A percentile compares a stretch with the other conserved stretches of the same genome.
Conservation (phyloP, 2,888 invertebrate species). For the Hypomecis atomaria region DNA sequence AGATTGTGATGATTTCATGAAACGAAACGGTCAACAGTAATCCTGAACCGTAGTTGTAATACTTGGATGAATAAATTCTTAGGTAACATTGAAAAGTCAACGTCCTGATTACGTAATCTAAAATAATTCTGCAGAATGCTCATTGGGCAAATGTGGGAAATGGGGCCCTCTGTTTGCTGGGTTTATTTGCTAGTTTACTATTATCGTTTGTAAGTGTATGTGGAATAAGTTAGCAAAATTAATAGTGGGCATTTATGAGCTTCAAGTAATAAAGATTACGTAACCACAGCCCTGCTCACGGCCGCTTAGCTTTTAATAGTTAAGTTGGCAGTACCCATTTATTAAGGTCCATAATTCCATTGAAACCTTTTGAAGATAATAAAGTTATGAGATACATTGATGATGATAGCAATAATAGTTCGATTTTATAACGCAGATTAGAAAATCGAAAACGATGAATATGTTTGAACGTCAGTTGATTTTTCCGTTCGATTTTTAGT, state of each 20-base stretch:
- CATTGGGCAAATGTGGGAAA: conserved; percentile 23
- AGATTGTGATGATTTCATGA: conserved; percentile 53
- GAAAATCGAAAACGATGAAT: conserved; percentile 1
- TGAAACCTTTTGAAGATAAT: conserved; percentile 33
- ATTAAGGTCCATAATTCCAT: conserved; percentile 32
- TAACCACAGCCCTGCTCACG: conserved; percentile 47
- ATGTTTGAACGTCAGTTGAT: background rate
- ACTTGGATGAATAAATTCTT: conserved; percentile 16
- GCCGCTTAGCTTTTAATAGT: conserved; percentile 34
- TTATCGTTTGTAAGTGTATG: conserved; percentile 15
- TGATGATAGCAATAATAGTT: conserved; percentile 1
- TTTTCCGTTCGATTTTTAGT: background rate
- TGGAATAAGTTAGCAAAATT: conserved; percentile 37
- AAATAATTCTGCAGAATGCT: conserved; percentile 17
- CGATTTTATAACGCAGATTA: too few species aligned
- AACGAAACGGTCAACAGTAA: conserved; percentile 48
- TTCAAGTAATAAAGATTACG: conserved; percentile 49
- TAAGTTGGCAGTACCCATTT: conserved; percentile 27
- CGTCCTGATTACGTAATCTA: conserved; percentile 38
- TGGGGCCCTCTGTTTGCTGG: conserved; percentile 16
- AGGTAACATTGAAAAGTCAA: conserved; percentile 36
- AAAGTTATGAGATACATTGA: conserved; percentile 20
- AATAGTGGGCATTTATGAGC: conserved; percentile 41
- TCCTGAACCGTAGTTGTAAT: conserved; percentile 30
- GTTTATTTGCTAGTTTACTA: conserved; percentile 16